Base-by-base conservation (phyloP, 1,140 invertebrate genomes). In the Caenorhabditis tropicalis region DNA sequence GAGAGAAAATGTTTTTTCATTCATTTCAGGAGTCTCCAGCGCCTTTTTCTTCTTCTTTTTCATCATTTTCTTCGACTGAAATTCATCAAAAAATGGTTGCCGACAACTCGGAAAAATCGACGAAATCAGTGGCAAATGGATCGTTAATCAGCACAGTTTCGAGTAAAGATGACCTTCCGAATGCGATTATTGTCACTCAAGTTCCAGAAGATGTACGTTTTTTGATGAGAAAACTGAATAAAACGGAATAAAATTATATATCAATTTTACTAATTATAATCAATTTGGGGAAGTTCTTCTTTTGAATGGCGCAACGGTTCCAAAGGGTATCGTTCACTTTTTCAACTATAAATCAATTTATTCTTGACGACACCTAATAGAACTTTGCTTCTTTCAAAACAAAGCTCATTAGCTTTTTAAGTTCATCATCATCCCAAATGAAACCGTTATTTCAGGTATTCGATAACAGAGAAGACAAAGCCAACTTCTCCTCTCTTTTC, bases 141-240 rank as follows among this genome's bases (percentile, higher is more conserved):
- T 43, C 36, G 10, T 74, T 74, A 21, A 74, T 74, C 36, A 74
- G 65, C 36, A 74, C 65, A 43, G 65, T 74, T 43, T 74, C 65
- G 19, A 82, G 89, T 21, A 90, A 91, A 79, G 87, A 88, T n/a
- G 87, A 89, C 27, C 82, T 90, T 48, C 89, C 89, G 16, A 91
- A 90, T 29, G 82, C 89, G 16, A 91, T 90, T 70, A 90, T 90
- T 60, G 88, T 90, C 29, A 88, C 85, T 19, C 85, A 91, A 48
- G 90, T 91, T 29, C 89, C 89, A 33, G 86, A 85, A 65, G 86
- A 81, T 27, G 83, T 85, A 19, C 48, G 83, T 56, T 36, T 56
- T 21, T 58, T 21, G 21, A 21, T 48, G 16, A n/a, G 5, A 12
- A 27, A 79, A 12, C n/a, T n/a, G n/a, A n/a, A n/a, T n/a, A n/a